Evolutionary conservation across 1,140 invertebrate species (phyloP).

Genomic region (Drosophila lini): DNA sequence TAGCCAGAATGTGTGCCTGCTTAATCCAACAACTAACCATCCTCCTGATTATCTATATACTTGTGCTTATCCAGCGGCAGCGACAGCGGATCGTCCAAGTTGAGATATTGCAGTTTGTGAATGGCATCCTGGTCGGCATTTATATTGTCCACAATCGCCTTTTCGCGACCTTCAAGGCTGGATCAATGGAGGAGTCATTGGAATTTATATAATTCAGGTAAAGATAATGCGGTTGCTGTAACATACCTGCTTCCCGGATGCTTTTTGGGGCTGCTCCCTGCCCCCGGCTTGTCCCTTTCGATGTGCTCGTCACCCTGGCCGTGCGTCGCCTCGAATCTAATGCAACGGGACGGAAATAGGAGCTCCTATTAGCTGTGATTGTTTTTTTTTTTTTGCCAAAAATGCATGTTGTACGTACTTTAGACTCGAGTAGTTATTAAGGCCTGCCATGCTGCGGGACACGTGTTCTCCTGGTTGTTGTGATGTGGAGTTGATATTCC

Average conservation of each 20-base stretch:
- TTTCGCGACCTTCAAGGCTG: constrained; percentile 61
- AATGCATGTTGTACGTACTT: constrained; percentile 59
- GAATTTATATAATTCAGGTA: constrained; percentile 41
- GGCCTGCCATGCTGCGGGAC: constrained; percentile 66
- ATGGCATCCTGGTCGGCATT: constrained; percentile 66
- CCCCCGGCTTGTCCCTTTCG: constrained; percentile 17
- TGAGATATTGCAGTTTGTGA: constrained; percentile 63
- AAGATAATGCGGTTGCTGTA: neutral
- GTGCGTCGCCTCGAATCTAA: constrained; percentile 65
- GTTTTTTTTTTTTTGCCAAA: neutral
- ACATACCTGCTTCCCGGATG: constrained; percentile 49
- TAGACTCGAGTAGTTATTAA: constrained; percentile 75
- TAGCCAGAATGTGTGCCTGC: neutral
- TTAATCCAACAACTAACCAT: constrained; percentile 80
- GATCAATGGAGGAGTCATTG: neutral
- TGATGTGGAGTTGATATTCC: neutral
- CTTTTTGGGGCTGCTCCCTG: constrained; percentile 26
- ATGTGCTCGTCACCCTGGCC: constrained; percentile 36
- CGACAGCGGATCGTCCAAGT: constrained; percentile 72
- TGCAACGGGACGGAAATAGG: neutral
- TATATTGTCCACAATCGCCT: constrained; percentile 58
- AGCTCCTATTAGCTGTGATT: neutral
- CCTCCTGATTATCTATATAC: constrained; percentile 85
- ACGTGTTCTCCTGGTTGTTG: constrained; percentile 2
- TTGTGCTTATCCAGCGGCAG: constrained; percentile 74